Evolutionary conservation across 1,140 invertebrate species (phyloP), one percentile per base, ranked within the genome.

Genomic region (Sarcophaga peregrina): DNA sequence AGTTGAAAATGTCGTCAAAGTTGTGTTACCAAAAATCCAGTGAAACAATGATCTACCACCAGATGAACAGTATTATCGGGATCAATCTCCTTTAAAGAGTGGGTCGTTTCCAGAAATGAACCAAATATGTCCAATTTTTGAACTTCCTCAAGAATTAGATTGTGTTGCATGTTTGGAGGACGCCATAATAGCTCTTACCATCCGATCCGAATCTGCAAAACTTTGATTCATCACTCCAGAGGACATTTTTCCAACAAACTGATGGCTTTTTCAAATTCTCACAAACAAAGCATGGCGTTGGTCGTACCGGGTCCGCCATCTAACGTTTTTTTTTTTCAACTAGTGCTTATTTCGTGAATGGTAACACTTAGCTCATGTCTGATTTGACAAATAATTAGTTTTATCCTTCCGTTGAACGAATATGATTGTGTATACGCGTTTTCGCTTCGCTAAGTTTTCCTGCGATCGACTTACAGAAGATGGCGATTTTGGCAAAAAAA

Each of bases 211-310:
- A 83, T 80, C 83, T 47, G 52, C 78, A 78, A n/a, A 84, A 25
- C 46, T 85, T 84, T 13, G 73, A 46, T 83, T 85, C 80, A 47
- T 84, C 83, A 72, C 20, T 82, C 80, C 82, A 84, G 13, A 84
- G 45, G 17, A 83, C 48, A 45, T 75, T 83, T 52, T 78, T 85
- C 80, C 83, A 85, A 50, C 46, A 76, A 37, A 13, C 46, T 58
- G 25, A 5, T 9, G 48, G 46, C 54, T 37, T 82, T n/a, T 82
- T 82, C 45, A 83, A n/a, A 83, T 85, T 52, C 17, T 85, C 73
- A 54, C 83, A 83, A 75, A 83, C 83, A 81, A 85, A 87, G n/a
- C n/a, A n/a, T n/a, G n/a, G n/a, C n/a, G n/a, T n/a, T n/a, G n/a
- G n/a, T n/a, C n/a, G n/a, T n/a, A n/a, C n/a, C n/a, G n/a, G n/a